Percentiles rank a stretch among this genome's conserved stretches.
Evolutionary conservation across 2,888 invertebrate species (phyloP).

Genomic region (Gerris lacustris): DNA sequence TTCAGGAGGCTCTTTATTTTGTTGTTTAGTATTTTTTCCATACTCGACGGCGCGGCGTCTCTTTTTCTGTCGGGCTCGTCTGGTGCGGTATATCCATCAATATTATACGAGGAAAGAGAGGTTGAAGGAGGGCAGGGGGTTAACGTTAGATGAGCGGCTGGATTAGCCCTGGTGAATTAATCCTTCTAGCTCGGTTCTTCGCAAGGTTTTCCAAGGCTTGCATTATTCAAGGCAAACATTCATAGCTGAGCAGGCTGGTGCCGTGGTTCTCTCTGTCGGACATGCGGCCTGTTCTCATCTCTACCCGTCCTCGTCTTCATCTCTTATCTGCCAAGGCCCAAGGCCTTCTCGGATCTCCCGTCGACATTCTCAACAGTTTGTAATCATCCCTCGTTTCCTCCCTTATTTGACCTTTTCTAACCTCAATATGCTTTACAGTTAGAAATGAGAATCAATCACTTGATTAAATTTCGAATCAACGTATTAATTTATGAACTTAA

Average conservation of each 20-base stretch:
- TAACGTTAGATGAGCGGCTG: background rate
- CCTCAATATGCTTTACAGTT: background rate
- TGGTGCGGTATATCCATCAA: background rate
- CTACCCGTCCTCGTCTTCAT: background rate
- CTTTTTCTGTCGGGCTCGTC: too few relatives aligned
- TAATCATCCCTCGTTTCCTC: background rate
- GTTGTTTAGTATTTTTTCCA: too few relatives aligned
- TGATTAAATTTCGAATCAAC: too few relatives aligned
- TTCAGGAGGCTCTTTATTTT: too few relatives aligned
- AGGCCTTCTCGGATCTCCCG: too few relatives aligned
- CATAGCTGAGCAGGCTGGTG: background rate
- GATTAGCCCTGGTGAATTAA: slow-evolving; percentile 5
- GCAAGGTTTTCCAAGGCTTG: background rate
- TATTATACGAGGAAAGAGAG: background rate
- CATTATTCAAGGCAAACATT: background rate
- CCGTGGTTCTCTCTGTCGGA: background rate
- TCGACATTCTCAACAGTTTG: background rate
- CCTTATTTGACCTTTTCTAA: background rate
- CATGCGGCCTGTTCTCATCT: background rate
- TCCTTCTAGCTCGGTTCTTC: background rate
- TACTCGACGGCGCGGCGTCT: too few relatives aligned
- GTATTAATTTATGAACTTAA: too few relatives aligned
- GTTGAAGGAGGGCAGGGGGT: background rate
- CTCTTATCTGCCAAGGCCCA: background rate
- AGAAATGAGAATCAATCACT: too few relatives aligned